These are phyloP conservation scores for Lasioglossum villosulum DNA, from an alignment of 2,888 invertebrate genomes.

Conservation along the genomic window DNA sequence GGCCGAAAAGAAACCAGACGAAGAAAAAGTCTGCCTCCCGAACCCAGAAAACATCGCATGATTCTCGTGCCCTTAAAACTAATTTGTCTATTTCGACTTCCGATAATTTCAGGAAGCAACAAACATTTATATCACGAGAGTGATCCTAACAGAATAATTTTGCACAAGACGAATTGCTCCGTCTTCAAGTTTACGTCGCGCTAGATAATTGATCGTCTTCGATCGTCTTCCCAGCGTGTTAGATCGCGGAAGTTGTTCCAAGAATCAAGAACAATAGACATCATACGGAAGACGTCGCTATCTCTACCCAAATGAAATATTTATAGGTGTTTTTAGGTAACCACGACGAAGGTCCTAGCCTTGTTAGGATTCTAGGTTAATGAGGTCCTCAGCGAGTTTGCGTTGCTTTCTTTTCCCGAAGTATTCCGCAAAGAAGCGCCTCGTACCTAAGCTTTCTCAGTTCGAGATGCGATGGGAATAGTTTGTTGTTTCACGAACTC, in stretches of 20 bases:
- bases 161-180: neutral
- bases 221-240: neutral
- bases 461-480: constrained; percentile 46
- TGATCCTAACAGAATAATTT: neutral
- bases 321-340: neutral
- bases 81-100: neutral
- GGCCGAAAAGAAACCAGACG: neutral
- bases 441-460: constrained; percentile 17
- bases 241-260: constrained; percentile 51
- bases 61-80: neutral
- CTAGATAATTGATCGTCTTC: constrained; percentile 2
- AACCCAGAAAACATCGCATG: neutral
- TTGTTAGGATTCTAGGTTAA: neutral
- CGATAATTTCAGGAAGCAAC: neutral
- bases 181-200: neutral
- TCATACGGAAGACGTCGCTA: neutral
- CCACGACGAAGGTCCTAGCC: neutral
- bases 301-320: neutral
- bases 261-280: constrained; percentile 12
- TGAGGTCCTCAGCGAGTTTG: neutral
- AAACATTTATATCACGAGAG: no score
- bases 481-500: constrained; percentile 62
- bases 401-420: neutral
- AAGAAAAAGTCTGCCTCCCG: neutral
- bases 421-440: neutral